Base-by-base conservation (phyloP, 2,888 invertebrate genomes). In the Xylota sylvarum region DNA sequence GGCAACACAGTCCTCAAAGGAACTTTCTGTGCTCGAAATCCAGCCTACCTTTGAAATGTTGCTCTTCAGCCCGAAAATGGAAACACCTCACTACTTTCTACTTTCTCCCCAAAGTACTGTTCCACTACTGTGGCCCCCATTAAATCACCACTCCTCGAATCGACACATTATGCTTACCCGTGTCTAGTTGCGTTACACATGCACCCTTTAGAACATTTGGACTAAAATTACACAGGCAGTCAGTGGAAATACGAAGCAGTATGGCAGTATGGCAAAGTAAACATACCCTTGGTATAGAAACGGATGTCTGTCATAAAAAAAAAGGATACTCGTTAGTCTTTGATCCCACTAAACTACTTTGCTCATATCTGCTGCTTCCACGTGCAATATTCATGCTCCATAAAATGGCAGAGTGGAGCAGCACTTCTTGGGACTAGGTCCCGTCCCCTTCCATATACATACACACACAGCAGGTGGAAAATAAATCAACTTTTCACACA, bases 341-440 rank as follows among this genome's bases (percentile, higher is more conserved):
- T 74, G 74, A 67, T 81, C 74, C 55, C 52, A 50, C 46, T 67
- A 67, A 81, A 72, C 74, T 60, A 81, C 67, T 55, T 58, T 65
- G 12, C 30, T 12, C 67, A 23, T 64, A 56, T 72, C 12, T 23
- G 40, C 50, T 10, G 56, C n/a, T 52, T 30, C 9, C 50, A 27
- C 27, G 65, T 65, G 65, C 60, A 73, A 73, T 69, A 69, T 80
- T 80, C 52, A 74, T 74, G 74, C 43, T 55, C 64, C 43, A 58
- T 43, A 74, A 74, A 74, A 40, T 74, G 37, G 67, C 32, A 60
- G 35, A 65, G 55, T 56, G 30, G 52, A 55, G 43, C 37, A 32
- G 35, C 70, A 17, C 23, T 43, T 62, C 58, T 43, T 17, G 30
- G 2, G 5, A 19, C 4, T 2, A 23, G 10, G 35, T 2, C 7